phyloP scores from a whole-genome alignment of 2,113 vertebrate genomes.

The Prunella fulvescens region DNA sequence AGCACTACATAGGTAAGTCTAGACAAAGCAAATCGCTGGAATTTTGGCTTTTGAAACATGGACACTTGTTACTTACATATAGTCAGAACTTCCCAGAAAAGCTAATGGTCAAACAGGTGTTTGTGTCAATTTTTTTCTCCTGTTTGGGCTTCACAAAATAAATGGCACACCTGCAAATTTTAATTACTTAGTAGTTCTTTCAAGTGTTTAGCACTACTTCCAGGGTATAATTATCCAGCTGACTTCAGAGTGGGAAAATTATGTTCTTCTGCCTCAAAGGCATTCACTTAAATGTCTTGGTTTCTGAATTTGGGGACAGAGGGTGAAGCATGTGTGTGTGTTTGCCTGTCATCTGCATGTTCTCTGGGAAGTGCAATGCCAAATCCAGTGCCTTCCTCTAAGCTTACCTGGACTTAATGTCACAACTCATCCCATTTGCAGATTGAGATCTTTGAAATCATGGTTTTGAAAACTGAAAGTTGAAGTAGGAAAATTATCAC shows the following conservation, averaged over 20 bases:
- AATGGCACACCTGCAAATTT: neutral
- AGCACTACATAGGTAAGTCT: neutral
- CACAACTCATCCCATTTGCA: neutral
- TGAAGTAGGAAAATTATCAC: neutral
- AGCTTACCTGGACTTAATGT: neutral
- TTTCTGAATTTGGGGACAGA: neutral
- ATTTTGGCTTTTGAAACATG: neutral
- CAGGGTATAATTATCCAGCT: neutral
- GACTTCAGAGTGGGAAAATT: neutral
- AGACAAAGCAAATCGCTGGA: neutral
- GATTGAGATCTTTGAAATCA: neutral
- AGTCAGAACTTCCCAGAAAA: neutral
- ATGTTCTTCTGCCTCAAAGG: neutral
- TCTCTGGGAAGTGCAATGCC: neutral
- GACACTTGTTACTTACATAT: neutral
- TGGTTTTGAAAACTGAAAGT: neutral
- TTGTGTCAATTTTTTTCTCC: neutral
- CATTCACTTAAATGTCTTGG: neutral
- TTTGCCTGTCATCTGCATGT: neutral
- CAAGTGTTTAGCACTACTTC: neutral
- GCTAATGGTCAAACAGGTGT: neutral
- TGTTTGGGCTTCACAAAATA: neutral
- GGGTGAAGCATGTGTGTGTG: neutral
- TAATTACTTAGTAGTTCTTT: neutral
- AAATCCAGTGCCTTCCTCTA: neutral